phyloP scores from a whole-genome alignment of 2,797 vertebrate species.

The Triplophysa bombifrons region DNA sequence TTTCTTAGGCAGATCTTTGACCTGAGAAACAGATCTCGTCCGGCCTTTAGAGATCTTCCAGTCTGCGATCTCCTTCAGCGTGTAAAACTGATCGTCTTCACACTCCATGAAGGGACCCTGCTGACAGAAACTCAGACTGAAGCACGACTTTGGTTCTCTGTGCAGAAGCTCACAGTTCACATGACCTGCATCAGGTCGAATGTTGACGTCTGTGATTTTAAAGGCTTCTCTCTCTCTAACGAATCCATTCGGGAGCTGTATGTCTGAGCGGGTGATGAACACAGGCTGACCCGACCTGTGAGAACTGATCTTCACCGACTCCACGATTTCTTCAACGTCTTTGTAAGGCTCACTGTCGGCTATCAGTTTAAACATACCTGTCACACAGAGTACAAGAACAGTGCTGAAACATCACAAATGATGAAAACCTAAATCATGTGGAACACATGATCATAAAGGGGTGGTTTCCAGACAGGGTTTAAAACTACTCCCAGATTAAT shows the following conservation, averaged over 20 bases:
- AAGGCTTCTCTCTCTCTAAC: slow-evolving; percentile 73
- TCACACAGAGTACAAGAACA: background rate
- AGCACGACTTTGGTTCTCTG: slow-evolving; percentile 63
- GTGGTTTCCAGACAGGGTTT: too few relatives aligned
- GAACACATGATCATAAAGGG: too few relatives aligned
- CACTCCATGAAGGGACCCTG: slow-evolving; percentile 81
- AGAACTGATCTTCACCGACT: slow-evolving; percentile 71
- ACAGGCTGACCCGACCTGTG: slow-evolving; percentile 72
- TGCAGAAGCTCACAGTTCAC: slow-evolving; percentile 73
- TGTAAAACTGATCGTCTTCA: slow-evolving; percentile 82
- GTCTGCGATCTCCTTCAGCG: slow-evolving; percentile 80
- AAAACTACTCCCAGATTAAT: too few relatives aligned
- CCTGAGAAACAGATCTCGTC: slow-evolving; percentile 73
- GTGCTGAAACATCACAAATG: too few relatives aligned
- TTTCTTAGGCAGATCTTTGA: slow-evolving; percentile 61
- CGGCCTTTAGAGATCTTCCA: slow-evolving; percentile 83
- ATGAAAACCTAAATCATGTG: background rate
- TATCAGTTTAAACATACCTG: slow-evolving; percentile 82
- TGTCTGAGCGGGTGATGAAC: slow-evolving; percentile 70
- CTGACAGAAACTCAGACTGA: slow-evolving; percentile 74
- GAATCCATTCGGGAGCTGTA: slow-evolving; percentile 66
- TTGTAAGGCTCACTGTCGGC: slow-evolving; percentile 78
- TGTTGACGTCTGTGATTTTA: slow-evolving; percentile 71
- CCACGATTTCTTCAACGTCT: slow-evolving; percentile 76
- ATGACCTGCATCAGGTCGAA: slow-evolving; percentile 52